Evolutionary conservation across 2,113 vertebrate species (phyloP).

Genomic region (Upupa epops): DNA sequence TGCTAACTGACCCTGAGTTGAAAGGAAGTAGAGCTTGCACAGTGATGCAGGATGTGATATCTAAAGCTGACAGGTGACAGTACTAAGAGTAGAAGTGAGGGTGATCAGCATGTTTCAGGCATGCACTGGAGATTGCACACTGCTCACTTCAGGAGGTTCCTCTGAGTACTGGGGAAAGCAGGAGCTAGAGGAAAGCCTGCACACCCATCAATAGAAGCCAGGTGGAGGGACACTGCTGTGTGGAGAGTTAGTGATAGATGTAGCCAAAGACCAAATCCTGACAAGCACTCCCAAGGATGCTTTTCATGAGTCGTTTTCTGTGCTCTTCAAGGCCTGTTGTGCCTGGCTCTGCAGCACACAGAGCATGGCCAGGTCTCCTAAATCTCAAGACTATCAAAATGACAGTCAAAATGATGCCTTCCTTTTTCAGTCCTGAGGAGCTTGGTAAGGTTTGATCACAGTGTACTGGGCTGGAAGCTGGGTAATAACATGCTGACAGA

Average conservation of each 20-base stretch:
- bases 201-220: neutral
- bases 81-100: neutral
- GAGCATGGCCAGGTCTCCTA: neutral
- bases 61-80: neutral
- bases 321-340: neutral
- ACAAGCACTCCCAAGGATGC: neutral
- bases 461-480: neutral
- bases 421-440: neutral
- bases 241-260: neutral
- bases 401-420: fast-evolving
- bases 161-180: neutral
- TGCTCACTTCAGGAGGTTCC: neutral
- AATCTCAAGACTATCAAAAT: neutral
- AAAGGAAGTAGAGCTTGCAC: neutral
- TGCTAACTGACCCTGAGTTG: neutral
- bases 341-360: neutral
- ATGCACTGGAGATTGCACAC: neutral
- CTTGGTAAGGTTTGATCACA: neutral
- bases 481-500: neutral
- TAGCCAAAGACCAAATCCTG: neutral
- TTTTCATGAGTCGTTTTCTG: neutral
- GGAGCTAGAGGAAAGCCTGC: neutral
- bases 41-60: neutral
- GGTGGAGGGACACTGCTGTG: neutral
- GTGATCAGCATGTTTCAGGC: neutral